Evolutionary conservation across 30 jellyfish, hydroid and myxozoan genomes (phyloP), one percentile per base, ranked within the genome.

Genomic region (Calvadosia cruxmelitensis): DNA sequence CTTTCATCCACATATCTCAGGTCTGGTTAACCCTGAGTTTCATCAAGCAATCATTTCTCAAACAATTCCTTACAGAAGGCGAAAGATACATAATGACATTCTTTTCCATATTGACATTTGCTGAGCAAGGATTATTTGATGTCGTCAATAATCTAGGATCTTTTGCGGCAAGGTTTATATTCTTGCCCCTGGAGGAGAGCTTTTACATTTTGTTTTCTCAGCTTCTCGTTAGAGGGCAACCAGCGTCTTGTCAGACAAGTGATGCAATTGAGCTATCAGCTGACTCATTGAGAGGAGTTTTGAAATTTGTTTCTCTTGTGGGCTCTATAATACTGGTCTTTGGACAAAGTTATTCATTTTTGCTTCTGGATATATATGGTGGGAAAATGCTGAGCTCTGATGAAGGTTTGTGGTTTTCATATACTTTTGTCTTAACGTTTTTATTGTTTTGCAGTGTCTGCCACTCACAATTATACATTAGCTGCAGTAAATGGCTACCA

Each of bases 1-100:
- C 63, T 1, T 33, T 42, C 20, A 13, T 73, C 27, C 63, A 33
- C 52, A 51, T 48, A 34, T 78, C 61, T 31, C 74, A 81, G 52
- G 74, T 63, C 29, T 63, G 61, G 50, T 77, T 89, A 34, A 94
- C 81, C 25, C 30, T 35, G 64, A 89, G 98, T 61, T 89, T 89
- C 70, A 29, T 67, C 65, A 89, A 77, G 33, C 98, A 89, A 66
- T 89, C 98, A 20, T 23, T 89, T 31, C 69, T 89, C 33, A 89
- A 89, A 49, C 98, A 89, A 73, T 89, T 89, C 36, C 74, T 89
- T 23, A 81, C 98, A 0, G 98, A 89, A 67, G 98, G 98, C 26
- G 98, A 89, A 66, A 29, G 92, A 36, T 89, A 89, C 68, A 50
- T 89, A 3, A 89, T 89, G 98, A 89, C 98, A 34, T 34, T 89